Percentiles rank a stretch among this genome's conserved stretches.
These are phyloP conservation scores for Molossus alvarezi DNA, from an alignment of 2,797 vertebrate species.

Conservation along the genomic window DNA sequence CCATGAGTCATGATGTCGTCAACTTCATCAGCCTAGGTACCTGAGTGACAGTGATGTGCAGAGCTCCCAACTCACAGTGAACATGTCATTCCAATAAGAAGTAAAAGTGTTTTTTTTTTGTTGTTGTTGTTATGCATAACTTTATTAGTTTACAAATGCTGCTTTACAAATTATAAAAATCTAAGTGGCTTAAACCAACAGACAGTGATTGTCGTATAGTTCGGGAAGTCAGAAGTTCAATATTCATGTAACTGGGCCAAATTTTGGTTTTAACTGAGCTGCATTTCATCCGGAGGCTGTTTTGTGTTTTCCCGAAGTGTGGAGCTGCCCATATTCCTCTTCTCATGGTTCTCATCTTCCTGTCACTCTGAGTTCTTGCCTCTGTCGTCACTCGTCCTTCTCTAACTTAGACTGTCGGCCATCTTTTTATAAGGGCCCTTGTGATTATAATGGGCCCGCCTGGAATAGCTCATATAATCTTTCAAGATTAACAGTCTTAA, in stretches of 20 bases:
- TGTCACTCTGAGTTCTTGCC: neutral
- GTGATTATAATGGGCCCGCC: neutral
- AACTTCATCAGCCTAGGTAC: neutral
- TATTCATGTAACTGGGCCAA: neutral
- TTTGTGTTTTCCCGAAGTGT: neutral
- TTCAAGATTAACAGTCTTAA: neutral
- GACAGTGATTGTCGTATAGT: neutral
- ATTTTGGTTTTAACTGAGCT: neutral
- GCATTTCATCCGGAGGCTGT: neutral
- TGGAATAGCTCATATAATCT: neutral
- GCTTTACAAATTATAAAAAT: neutral
- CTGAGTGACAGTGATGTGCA: too few relatives aligned
- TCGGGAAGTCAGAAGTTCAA: neutral
- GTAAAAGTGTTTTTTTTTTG: neutral
- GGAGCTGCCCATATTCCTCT: too few relatives aligned
- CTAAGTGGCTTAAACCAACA: neutral
- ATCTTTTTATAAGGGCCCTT: neutral
- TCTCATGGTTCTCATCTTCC: too few relatives aligned
- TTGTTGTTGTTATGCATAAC: too few relatives aligned
- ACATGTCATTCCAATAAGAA: fast-evolving
- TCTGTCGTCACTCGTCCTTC: neutral
- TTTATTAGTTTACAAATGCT: neutral
- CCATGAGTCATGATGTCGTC: fast-evolving
- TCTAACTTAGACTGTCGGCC: neutral
- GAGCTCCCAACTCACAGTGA: fast-evolving